Conservation (phyloP, 2,797 vertebrate genomes). For the Xyrichtys novacula region DNA sequence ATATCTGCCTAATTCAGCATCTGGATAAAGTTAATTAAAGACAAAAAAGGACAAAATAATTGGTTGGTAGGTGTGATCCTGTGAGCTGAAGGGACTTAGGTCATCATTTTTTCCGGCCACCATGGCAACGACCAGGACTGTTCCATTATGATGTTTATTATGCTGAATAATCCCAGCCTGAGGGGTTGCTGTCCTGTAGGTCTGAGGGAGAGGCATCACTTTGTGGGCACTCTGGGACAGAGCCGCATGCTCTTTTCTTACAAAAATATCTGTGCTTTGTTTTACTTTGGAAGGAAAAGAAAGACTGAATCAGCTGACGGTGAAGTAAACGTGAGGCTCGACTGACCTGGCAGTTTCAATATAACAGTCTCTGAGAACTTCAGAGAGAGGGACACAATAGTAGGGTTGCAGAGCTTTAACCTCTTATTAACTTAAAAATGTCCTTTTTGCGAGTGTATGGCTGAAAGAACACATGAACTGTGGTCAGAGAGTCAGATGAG, state of each 20-base stretch:
- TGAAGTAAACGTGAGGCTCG: constrained; percentile 33
- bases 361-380: constrained; percentile 56
- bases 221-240: background rate
- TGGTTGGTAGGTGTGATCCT: background rate
- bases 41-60: background rate
- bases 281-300: constrained; percentile 40
- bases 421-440: constrained; percentile 75
- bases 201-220: background rate
- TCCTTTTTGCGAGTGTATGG: constrained; percentile 45
- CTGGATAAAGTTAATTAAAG: background rate
- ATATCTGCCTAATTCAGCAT: background rate
- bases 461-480: constrained; percentile 46
- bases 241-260: background rate
- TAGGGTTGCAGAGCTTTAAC: constrained; percentile 66
- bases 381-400: constrained; percentile 53
- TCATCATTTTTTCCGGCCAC: constrained; percentile 5
- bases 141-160: constrained; percentile 16
- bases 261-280: constrained; percentile 19
- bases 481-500: constrained; percentile 42
- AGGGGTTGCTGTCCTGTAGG: constrained; percentile 2
- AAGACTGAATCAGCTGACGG: constrained; percentile 35
- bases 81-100: background rate
- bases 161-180: background rate
- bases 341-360: constrained; percentile 26
- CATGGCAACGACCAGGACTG: constrained; percentile 14